Evolutionary conservation across 2,888 invertebrate genomes (phyloP), one percentile per base, ranked within the genome.

Genomic region (Meteorus cinctellus): DNA sequence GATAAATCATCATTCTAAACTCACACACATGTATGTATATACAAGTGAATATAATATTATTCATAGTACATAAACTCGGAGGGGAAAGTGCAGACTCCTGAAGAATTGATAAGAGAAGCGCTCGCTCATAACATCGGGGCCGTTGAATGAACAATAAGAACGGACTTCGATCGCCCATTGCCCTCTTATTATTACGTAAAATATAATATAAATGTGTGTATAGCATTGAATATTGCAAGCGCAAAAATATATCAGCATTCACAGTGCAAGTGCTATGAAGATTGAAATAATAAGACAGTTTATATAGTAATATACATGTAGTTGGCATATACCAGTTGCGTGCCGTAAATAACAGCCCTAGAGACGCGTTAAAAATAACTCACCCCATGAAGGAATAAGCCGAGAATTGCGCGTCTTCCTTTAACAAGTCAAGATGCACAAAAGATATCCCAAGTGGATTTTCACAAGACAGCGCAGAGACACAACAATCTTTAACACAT

Each of bases 301-400:
- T n/a, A 63, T 27, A 59, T 16, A 36, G 41, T n/a, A 29, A 71
- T 27, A 62, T 29, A 51, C 10, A 65, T 36, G 14, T 36, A 41
- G 19, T 67, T 31, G 63, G 27, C 60, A 41, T 72, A 60, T 45
- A 72, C 31, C 77, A 76, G 73, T 76, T 73, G 76, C 59, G 73
- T 65, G 76, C 68, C 76, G 65, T 76, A 76, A 76, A 73, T 76
- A 74, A 77, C 71, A 59, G 73, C 67, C 67, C 74, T 48, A 65
- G 77, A 70, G 70, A 70, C 63, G 45, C 19, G 67, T 77, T 74
- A 77, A 74, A 74, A 74, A 74, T 77, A 77, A 70, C 74, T 77
- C 77, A 74, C 77, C 77, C 77, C 63, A 77, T 70, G 71, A 51
- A 65, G 69, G 41, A 65, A 62, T 70, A 74, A 70, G 67, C 31